These are phyloP conservation scores for Melanotaenia nigrans DNA, from an alignment of 2,797 vertebrate genomes.

Conservation along the genomic window DNA sequence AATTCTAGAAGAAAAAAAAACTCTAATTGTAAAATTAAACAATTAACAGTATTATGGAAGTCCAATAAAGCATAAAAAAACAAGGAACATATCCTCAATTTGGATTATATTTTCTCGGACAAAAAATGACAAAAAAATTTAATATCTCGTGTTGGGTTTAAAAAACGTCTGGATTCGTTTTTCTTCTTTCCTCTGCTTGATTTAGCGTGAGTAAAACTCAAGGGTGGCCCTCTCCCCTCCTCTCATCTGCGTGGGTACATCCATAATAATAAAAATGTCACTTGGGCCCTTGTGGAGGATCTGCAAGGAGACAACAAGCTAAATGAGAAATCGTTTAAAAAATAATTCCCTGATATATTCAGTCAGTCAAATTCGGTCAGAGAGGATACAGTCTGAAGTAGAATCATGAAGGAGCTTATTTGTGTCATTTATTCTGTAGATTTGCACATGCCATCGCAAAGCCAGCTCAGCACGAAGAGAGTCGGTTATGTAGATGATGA, in stretches of 20 bases:
- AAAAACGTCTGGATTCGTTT: constrained; percentile 21
- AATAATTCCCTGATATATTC: constrained; percentile 62
- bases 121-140: constrained; percentile 17
- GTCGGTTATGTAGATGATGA: constrained; percentile 5
- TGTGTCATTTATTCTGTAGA: constrained; percentile 48
- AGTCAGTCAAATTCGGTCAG: constrained; percentile 58
- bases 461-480: constrained; percentile 15
- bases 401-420: constrained; percentile 48
- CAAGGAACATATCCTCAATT: not conserved
- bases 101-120: not conserved
- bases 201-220: constrained; percentile 51
- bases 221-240: constrained; percentile 67
- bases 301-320: constrained; percentile 75
- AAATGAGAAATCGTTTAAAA: constrained; percentile 76
- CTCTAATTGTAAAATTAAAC: not conserved
- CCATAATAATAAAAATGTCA: constrained; percentile 81
- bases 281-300: constrained; percentile 62
- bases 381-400: constrained; percentile 31
- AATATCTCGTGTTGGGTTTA: constrained; percentile 30
- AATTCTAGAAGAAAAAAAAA: not conserved
- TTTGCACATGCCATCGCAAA: constrained; percentile 39
- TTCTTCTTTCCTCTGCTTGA: constrained; percentile 11
- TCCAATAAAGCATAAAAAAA: not conserved
- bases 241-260: constrained; percentile 75
- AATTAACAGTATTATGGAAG: not conserved